Evolutionary conservation across 2,888 invertebrate genomes (phyloP), one percentile per base, ranked within the genome.

Genomic region (Ceratothoa steindachneri): DNA sequence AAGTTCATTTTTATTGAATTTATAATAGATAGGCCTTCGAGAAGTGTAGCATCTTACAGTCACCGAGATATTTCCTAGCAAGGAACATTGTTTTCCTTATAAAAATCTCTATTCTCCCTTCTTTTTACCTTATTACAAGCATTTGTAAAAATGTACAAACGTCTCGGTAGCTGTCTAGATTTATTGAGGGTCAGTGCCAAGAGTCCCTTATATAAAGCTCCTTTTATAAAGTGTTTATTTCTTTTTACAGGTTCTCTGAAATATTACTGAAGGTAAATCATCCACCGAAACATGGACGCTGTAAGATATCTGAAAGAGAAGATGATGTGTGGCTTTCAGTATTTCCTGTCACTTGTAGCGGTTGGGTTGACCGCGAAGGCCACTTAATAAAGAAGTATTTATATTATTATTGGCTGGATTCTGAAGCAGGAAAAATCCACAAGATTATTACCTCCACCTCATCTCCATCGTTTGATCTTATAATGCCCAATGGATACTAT

Each of bases 221-320:
- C n/a, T n/a, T n/a, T n/a, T n/a, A n/a, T 41, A 15, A 41, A 41
- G 41, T 41, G 41, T 41, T 41, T 41, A 41, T 60, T 29, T n/a
- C 24, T 65, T 24, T 71, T 67, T 27, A 52, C 68, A 72, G 72
- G 19, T 72, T 72, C 60, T 41, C 67, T 24, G 72, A 68, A 55
- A 30, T 67, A 9, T 12, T 67, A 12, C n/a, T 72, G 12, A 19
- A 67, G 1, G 24, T 60, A 5, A 41, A 41, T 15, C 5, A 41
- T 9, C 70, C 70, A 30, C 70, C 70, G 9, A n/a, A 9, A 28
- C 29, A 22, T 15, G 70, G 70, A 3, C 4, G 15, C 60, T 28
- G 55, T 30, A n/a, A n/a, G n/a, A 41, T 41, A 9, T 41, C 15
- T 9, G 15, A 41, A 9, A 41, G 15, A 41, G 5, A 9, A 9